Base-by-base conservation (phyloP, 1,140 invertebrate species). In the Ceratitis capitata region DNA sequence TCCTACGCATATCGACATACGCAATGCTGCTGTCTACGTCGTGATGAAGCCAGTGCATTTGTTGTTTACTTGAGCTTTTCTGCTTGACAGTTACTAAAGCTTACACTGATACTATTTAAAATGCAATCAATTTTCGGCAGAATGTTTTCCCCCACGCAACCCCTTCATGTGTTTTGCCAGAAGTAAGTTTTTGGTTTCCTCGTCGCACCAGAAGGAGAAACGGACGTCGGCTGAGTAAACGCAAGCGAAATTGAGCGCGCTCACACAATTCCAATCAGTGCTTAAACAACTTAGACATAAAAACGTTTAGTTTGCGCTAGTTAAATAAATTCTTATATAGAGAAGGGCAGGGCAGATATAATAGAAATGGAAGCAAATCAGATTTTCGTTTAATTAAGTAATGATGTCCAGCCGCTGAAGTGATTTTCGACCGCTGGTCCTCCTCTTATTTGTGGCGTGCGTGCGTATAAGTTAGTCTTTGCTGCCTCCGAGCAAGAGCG, bases 31-130 rank as follows among this genome's bases (percentile, higher is more conserved):
- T 45, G 7, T 14, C 12, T 56, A 19, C 39, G n/a, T n/a, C 39
- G 51, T 23, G 9, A n/a, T 45, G 45, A 78, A 78, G 45, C 39
- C 69, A 9, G 9, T 47, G 69, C 16, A 78, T 45, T n/a, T n/a
- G n/a, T n/a, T 78, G 69, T 78, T 45, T 78, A 39, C 19, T 42
- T 39, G n/a, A 78, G 69, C 69, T 78, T 78, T 78, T 78, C n/a
- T 42, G 32, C 45, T 19, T 78, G 69, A 78, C 69, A 78, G 39
- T 23, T 3, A 39, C 42, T 78, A 26, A 47, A 78, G 69, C 39
- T 78, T 78, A n/a, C 69, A 39, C 39, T 78, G 69, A 45, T 39
- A 78, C 7, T 23, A 78, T 78, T 78, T 78, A 78, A 78, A 78
- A 78, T 78, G 69, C 69, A 78, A 78, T 78, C 69, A 78, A 78